Evolutionary conservation across 2,113 vertebrate genomes (phyloP), one percentile per base, ranked within the genome.

Genomic region (Mustela lutreola): DNA sequence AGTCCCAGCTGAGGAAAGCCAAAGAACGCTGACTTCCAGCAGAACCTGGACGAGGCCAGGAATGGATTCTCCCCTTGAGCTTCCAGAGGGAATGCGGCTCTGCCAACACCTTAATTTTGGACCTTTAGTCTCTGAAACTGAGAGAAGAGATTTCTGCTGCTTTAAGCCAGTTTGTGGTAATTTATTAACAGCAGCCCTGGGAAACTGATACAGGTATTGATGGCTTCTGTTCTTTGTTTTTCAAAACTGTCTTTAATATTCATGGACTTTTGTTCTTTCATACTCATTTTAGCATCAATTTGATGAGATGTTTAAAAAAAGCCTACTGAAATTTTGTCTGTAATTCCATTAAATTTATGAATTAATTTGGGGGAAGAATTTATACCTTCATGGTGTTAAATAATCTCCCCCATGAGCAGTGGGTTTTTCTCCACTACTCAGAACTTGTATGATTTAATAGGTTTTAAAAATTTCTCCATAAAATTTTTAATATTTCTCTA

Each of bases 241-340:
- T 78, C 45, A 84, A 89, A 90, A 62, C 89, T 60, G 26, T 89
- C 76, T 82, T 19, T 73, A 73, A 78, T 42, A 76, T 50, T 95
- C 50, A 36, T 45, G 36, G 71, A 75, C 71, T 24, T 42, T 75
- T 79, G 70, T 80, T 92, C 39, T 92, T 94, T 26, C n/a, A n/a
- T 53, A 39, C 42, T 87, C 42, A 63, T 84, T 92, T 96, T 84
- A 71, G 82, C 87, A 63, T 82, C 24, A 65, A 24, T 79, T 84
- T 92, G 71, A 76, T 88, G 62, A 97, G 83, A 84, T 71, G 22
- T 83, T 81, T 62, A 94, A 95, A 67, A 67, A 63, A 85, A 53
- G 70, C 60, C 58, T 70, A 12, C 39, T 87, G 86, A 94, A 91
- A 63, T 63, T 79, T 96, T 83, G 22, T 58, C 82, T 78, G 11